Evolutionary conservation across 2,113 vertebrate species (phyloP).

Genomic region (Pungitius pungitius): DNA sequence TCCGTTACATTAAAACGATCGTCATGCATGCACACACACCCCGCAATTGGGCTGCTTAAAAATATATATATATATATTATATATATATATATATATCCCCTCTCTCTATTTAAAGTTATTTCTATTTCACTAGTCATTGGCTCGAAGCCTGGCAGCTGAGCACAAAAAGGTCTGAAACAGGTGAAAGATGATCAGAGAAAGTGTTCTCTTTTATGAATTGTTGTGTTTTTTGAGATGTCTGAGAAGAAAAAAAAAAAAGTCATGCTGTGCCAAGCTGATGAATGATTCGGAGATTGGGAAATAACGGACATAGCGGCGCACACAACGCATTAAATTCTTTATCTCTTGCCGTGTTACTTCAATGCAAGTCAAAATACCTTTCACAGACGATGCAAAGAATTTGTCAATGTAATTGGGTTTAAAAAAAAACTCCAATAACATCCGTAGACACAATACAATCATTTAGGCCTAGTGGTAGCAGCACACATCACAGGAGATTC

Average conservation of each 20-base stretch:
- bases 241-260: too few relatives aligned
- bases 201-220: neutral
- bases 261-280: neutral
- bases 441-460: neutral
- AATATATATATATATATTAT: too few relatives aligned
- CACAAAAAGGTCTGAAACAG: conserved; percentile 4
- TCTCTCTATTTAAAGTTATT: too few relatives aligned
- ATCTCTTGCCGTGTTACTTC: conserved; percentile 6
- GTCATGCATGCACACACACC: too few relatives aligned
- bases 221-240: neutral
- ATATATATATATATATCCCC: too few relatives aligned
- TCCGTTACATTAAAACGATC: too few relatives aligned
- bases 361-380: too few relatives aligned
- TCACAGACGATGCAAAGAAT: neutral
- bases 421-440: neutral
- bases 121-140: too few relatives aligned
- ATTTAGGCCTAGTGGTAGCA: neutral
- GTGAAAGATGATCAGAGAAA: neutral
- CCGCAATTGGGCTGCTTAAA: too few relatives aligned
- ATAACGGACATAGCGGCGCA: neutral
- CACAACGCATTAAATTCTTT: neutral
- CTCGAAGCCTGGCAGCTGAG: conserved; percentile 53
- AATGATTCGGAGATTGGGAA: neutral
- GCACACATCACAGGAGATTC: neutral
- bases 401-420: neutral